Evolutionary conservation across 1,140 invertebrate species (phyloP).

Genomic region (Drosophila novamexicana): DNA sequence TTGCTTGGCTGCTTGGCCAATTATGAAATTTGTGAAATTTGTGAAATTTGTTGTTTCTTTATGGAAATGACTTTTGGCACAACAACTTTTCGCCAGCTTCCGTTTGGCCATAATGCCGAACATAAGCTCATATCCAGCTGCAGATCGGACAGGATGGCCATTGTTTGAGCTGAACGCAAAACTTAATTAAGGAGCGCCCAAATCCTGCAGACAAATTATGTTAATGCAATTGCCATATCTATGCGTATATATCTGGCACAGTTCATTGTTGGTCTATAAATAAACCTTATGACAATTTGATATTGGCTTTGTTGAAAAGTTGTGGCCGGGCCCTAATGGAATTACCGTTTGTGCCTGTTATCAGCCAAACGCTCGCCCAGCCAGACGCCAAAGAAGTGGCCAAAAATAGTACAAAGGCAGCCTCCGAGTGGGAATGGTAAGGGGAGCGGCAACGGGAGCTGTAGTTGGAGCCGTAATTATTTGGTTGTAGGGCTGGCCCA

Average conservation of each 20-base stretch:
- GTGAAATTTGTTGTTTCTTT: slow-evolving; percentile 53
- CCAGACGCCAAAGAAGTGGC: slow-evolving; percentile 50
- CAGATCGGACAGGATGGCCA: slow-evolving; percentile 11
- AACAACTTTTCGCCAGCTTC: slow-evolving; percentile 24
- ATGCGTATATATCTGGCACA: neutral
- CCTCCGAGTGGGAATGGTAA: neutral
- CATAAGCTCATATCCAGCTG: slow-evolving; percentile 3
- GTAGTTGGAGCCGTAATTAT: slow-evolving; percentile 50
- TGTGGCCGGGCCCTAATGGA: slow-evolving; percentile 59
- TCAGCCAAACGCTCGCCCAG: slow-evolving; percentile 57
- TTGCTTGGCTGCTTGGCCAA: slow-evolving; percentile 28
- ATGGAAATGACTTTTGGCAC: slow-evolving; percentile 38
- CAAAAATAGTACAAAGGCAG: slow-evolving; percentile 48
- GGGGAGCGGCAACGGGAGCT: neutral
- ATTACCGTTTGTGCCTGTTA: slow-evolving; percentile 71
- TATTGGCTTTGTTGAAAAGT: slow-evolving; percentile 58
- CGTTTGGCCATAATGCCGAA: slow-evolving; percentile 15
- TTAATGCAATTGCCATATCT: slow-evolving; percentile 56
- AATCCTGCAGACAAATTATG: slow-evolving; percentile 64
- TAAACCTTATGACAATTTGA: slow-evolving; percentile 79
- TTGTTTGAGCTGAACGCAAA: slow-evolving; percentile 34
- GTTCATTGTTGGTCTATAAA: slow-evolving; percentile 57
- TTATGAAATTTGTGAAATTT: slow-evolving; percentile 70
- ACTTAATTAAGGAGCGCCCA: slow-evolving; percentile 57
- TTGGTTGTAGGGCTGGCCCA: slow-evolving; percentile 34